Evolutionary conservation across 2,797 vertebrate species (phyloP).

Genomic region (Enteromius anoplus): DNA sequence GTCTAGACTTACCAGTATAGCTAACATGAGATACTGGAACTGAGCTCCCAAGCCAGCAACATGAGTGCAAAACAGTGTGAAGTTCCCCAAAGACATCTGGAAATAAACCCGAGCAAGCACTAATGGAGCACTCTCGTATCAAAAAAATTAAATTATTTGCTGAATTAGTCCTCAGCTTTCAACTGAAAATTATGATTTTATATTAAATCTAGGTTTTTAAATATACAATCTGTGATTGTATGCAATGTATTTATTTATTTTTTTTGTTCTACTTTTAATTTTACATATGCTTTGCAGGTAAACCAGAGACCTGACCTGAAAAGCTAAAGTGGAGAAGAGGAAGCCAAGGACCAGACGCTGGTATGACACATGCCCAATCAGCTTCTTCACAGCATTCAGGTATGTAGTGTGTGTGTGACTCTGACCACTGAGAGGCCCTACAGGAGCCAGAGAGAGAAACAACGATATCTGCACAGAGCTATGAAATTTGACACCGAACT

Average conservation of each 20-base stretch:
- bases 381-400: conserved; percentile 66
- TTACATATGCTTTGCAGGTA: not conserved
- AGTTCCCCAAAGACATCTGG: conserved; percentile 79
- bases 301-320: conserved; percentile 72
- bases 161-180: not conserved
- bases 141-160: not conserved
- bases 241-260: not conserved
- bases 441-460: conserved; percentile 4
- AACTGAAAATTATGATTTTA: not conserved
- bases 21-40: conserved; percentile 77
- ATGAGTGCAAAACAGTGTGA: conserved; percentile 79
- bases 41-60: conserved; percentile 70
- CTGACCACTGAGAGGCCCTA: conserved; percentile 58
- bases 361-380: conserved; percentile 71
- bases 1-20: conserved; percentile 72
- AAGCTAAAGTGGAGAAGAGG: conserved; percentile 71
- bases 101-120: conserved; percentile 26
- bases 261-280: not conserved
- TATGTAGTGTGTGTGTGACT: conserved; percentile 60
- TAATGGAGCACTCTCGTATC: not conserved
- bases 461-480: conserved; percentile 6
- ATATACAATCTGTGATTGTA: not conserved
- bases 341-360: conserved; percentile 74
- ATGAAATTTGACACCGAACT: conserved; percentile 1
- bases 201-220: not conserved